Evolutionary conservation across 2,113 vertebrate species (phyloP), one percentile per base, ranked within the genome.

Genomic region (Baryphthengus martii): DNA sequence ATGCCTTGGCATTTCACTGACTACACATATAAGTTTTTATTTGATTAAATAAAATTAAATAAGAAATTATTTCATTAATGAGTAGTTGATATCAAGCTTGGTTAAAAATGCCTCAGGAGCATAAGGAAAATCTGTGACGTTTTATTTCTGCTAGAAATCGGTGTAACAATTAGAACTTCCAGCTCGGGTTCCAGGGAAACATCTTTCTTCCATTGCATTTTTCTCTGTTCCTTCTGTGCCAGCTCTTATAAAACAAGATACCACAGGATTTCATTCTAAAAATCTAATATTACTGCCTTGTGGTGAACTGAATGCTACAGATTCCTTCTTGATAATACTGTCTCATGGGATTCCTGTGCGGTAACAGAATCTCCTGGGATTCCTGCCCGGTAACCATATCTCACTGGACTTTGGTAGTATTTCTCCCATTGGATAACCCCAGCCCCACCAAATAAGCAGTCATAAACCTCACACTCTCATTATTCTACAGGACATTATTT

Each of bases 191-290:
- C 67, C 93, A 90, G 52, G 63, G n/a, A 88, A 74, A 80, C n/a
- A 62, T 96, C 90, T 89, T 97, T 94, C 92, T 96, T 89, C 87
- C 92, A 94, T 29, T 94, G 76, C 89, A 82, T 95, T 94, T 91
- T 88, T 42, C 66, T 89, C 68, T 90, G 37, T 95, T 85, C 79
- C 52, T 96, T 90, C 77, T 78, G 76, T 96, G 93, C 94, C 96
- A 97, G 15, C 82, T 95, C 97, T 97, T 97, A 97, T 97, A 97
- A 97, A 97, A 97, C 76, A 93, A 96, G 97, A 97, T 88, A 97
- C 96, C 61, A 39, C 31, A 65, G 95, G 95, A 89, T 96, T 97
- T 97, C 80, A 97, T 96, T 96, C 97, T 97, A 97, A 97, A 97
- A 97, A 96, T 97, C 97, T 97, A 97, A 89, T 97, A 96, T 96